Evolutionary conservation across 1,140 invertebrate genomes (phyloP).

Genomic region (Bombus fervidus): DNA sequence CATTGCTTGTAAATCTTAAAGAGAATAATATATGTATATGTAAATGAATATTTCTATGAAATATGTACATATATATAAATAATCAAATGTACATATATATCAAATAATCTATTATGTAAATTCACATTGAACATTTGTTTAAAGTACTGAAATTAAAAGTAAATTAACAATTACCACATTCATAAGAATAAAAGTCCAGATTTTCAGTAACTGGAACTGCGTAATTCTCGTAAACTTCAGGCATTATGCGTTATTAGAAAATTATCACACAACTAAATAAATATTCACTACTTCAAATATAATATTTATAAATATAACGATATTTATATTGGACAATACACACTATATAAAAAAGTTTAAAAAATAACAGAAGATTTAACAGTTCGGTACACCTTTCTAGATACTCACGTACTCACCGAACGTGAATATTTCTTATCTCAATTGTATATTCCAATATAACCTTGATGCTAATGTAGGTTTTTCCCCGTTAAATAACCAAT

Average conservation of each 20-base stretch:
- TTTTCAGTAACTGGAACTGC: not conserved
- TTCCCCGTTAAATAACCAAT: constrained; percentile 64
- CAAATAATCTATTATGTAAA: not conserved
- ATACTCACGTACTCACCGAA: constrained; percentile 28
- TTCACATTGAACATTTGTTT: not conserved
- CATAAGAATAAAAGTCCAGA: not conserved
- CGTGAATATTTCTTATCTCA: constrained; percentile 17
- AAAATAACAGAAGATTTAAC: not conserved
- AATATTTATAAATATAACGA: not conserved
- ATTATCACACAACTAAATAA: not conserved
- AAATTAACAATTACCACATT: constrained; percentile 43
- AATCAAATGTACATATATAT: too few species aligned
- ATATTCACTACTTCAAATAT: not conserved
- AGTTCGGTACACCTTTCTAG: not conserved
- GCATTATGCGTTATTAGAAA: constrained; percentile 48
- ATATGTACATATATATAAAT: not conserved
- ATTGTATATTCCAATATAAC: constrained; percentile 51
- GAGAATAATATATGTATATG: not conserved
- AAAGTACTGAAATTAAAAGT: not conserved
- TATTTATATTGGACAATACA: not conserved
- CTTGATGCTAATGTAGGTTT: constrained; percentile 62
- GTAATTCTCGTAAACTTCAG: constrained; percentile 59
- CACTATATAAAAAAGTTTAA: not conserved
- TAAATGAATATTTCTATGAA: not conserved
- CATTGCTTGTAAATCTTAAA: constrained; percentile 30